A percentile compares a stretch with the other conserved stretches of the same genome.
phyloP scores from a whole-genome alignment of 2,888 invertebrate genomes.

The Acanthosepion pharaonis region DNA sequence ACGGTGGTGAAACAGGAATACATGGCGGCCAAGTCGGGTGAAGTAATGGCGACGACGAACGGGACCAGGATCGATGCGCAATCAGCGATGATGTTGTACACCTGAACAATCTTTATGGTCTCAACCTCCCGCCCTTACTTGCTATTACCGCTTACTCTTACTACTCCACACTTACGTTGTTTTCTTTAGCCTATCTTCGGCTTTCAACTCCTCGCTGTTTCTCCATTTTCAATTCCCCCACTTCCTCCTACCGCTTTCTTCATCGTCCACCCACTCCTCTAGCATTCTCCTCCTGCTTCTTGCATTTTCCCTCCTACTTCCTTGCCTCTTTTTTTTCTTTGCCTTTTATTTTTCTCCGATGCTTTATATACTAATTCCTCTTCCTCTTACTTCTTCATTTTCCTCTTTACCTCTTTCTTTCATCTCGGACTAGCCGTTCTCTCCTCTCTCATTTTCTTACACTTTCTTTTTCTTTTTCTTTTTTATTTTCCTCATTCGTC shows the following conservation, averaged over 20 bases:
- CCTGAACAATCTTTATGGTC: slow-evolving; percentile 8
- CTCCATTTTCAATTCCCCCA: not conserved
- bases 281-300: no score
- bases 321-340: not conserved
- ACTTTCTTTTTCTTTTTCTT: no score
- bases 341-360: not conserved
- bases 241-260: no score
- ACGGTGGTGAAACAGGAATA: not conserved
- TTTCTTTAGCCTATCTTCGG: not conserved
- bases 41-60: not conserved
- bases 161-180: not conserved
- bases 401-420: not conserved
- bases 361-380: not conserved
- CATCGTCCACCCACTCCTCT: no score
- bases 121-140: not conserved
- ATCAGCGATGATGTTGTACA: not conserved
- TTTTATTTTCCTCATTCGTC: not conserved
- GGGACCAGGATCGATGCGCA: not conserved
- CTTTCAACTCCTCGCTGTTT: not conserved
- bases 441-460: not conserved
- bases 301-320: not conserved
- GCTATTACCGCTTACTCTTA: not conserved
- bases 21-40: not conserved
- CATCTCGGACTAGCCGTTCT: no score
- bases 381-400: not conserved